Percentiles rank a stretch among this genome's conserved stretches.
phyloP scores from a whole-genome alignment of 2,113 vertebrate species.

The Panthera tigris region DNA sequence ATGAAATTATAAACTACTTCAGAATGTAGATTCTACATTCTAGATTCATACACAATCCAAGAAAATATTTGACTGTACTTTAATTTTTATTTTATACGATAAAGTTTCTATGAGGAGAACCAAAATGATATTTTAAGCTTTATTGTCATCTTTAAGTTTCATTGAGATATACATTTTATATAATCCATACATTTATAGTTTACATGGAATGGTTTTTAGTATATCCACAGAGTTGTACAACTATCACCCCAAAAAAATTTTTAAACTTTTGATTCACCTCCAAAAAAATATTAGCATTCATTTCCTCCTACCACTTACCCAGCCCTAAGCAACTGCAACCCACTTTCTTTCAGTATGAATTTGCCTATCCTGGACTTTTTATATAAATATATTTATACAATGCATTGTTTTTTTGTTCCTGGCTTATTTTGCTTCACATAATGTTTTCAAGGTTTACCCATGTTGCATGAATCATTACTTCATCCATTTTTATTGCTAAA shows the following conservation, averaged over 20 bases:
- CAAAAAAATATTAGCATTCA: background rate
- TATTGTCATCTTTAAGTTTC: background rate
- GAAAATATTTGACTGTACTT: background rate
- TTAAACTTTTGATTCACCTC: background rate
- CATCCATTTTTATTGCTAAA: background rate
- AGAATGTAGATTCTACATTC: background rate
- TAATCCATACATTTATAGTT: background rate
- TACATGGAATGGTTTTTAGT: background rate
- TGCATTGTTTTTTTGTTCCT: background rate
- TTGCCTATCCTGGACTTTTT: background rate
- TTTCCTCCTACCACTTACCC: background rate
- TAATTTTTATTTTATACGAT: background rate
- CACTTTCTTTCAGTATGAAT: background rate
- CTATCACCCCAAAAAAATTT: background rate
- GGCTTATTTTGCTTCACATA: background rate
- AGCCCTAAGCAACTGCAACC: background rate
- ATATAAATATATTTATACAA: background rate
- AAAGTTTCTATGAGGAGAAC: background rate
- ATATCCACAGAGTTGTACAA: background rate
- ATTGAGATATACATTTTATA: background rate
- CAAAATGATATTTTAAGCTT: constrained; percentile 17
- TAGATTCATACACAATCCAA: background rate
- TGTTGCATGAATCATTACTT: background rate
- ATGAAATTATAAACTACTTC: background rate
- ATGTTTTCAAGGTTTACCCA: background rate